Percentiles rank a stretch among this genome's conserved stretches.
Conservation (phyloP, 2,888 invertebrate species). For the Dolichomitus sp. region DNA sequence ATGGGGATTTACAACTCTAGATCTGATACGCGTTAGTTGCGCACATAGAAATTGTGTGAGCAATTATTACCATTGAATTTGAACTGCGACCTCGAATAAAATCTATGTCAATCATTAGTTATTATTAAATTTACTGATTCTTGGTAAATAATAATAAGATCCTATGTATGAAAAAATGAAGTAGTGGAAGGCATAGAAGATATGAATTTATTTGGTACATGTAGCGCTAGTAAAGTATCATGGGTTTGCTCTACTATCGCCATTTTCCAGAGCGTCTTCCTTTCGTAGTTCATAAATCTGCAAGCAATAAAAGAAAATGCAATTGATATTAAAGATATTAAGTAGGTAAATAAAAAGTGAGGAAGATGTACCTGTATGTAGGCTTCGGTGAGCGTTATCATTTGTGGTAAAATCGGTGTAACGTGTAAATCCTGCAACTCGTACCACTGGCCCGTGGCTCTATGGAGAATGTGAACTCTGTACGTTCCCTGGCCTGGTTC, state of each 20-base stretch:
- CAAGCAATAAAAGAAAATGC: conserved; percentile 54
- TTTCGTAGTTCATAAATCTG: conserved; percentile 83
- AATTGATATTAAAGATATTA: neutral
- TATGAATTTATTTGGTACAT: conserved; percentile 58
- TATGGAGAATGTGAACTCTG: conserved; percentile 97
- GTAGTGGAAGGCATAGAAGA: conserved; percentile 5
- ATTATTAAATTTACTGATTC: too few relatives aligned
- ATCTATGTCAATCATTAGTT: too few relatives aligned
- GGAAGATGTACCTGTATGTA: conserved; percentile 93
- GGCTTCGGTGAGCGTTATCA: conserved; percentile 99
- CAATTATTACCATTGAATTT: too few relatives aligned
- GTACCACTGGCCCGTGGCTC: conserved; percentile 94
- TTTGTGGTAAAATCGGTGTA: conserved; percentile 99
- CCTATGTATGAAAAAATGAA: too few relatives aligned
- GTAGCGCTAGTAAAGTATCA: conserved; percentile 5
- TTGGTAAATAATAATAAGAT: too few relatives aligned
- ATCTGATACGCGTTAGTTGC: neutral
- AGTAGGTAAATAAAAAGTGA: neutral
- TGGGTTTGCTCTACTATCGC: conserved; percentile 62
- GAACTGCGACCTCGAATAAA: too few relatives aligned
- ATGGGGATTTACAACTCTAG: too few relatives aligned
- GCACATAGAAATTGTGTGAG: neutral
- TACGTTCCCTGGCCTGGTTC: conserved; percentile 98
- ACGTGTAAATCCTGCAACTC: conserved; percentile 98
- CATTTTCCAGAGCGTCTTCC: conserved; percentile 73